phyloP scores from a whole-genome alignment of 1,140 invertebrate species.

The Caenorhabditis inopinata region DNA sequence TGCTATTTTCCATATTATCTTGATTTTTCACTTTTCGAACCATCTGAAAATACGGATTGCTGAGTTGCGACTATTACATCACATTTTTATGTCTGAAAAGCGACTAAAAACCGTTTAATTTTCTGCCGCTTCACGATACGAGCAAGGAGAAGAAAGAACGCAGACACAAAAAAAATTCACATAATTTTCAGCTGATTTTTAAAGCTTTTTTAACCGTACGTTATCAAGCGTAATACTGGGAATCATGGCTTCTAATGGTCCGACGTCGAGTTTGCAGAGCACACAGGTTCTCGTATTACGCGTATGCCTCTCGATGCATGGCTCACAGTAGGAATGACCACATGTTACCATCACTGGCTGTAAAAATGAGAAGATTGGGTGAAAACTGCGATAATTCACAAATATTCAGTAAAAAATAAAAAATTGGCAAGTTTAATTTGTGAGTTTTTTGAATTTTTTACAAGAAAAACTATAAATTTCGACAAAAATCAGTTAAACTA shows the following conservation, averaged over 20 bases:
- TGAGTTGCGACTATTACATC: no score
- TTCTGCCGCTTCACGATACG: no score
- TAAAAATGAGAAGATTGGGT: not conserved
- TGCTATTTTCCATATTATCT: not conserved
- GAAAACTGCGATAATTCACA: not conserved
- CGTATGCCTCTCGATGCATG: not conserved
- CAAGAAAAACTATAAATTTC: no score
- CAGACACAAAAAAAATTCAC: no score
- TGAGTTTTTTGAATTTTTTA: no score
- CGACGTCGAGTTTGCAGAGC: not conserved
- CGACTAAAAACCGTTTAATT: no score
- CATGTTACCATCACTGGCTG: slow-evolving; percentile 12
- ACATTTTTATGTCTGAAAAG: no score
- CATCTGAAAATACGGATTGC: not conserved
- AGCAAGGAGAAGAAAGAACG: no score
- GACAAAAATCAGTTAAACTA: no score
- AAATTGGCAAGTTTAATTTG: no score
- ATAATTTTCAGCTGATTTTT: no score
- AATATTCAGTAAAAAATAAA: no score
- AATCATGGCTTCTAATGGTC: not conserved
- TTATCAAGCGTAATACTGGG: slow-evolving; percentile 28
- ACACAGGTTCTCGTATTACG: not conserved
- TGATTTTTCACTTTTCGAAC: not conserved
- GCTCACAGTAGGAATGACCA: slow-evolving; percentile 1
- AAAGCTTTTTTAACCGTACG: not conserved